Base-by-base conservation (phyloP, 2,888 invertebrate species). In the Drosophila affinis region DNA sequence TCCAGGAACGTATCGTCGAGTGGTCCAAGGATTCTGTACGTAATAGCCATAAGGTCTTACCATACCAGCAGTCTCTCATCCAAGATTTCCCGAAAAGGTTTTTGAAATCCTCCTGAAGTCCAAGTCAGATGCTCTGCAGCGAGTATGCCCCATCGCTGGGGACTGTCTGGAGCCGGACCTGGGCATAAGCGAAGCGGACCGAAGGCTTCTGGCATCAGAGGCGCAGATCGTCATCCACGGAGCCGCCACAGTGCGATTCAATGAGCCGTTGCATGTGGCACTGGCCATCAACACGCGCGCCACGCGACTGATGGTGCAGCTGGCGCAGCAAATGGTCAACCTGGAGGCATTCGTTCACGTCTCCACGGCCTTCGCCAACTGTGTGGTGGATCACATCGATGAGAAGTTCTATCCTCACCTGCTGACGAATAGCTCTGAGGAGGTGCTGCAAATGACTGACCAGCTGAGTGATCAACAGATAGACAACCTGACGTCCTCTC, bases 231-330 rank as follows among this genome's bases (percentile, higher is more conserved):
- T 95, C 9, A 96, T 98, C 91, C 98, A 98, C 90, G 96, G 96
- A 10, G 98, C 98, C 0, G 98, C 98, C 0, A 98, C 98, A 0
- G 97, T 98, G 3, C 87, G 90, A 32, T 96, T 96, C 87, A 94
- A 95, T 89, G 96, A 96, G 87, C 94, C 94, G 45, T 91, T 96
- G 9, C 94, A 94, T 90, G 90, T 93, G 10, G 95, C 96, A 0
- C 93, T 95, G 49, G 93, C 94, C 74, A 95, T 95, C 91, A 96
- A 96, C 91, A 94, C 96, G 2, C 91, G 93, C 24, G 95, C 95
- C 46, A 95, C 95, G 3, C 93, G 94, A 72, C 93, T 94, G 76
- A 93, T 96, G 72, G 88, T 96, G 44, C 92, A 93, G 45, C 91
- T 96, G 52, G 94, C 94, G 86, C 94, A 92, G 61, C 92, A 94